Conservation (phyloP, 35 echinoderm and acorn worm species). For the Apostichopus japonicus region DNA sequence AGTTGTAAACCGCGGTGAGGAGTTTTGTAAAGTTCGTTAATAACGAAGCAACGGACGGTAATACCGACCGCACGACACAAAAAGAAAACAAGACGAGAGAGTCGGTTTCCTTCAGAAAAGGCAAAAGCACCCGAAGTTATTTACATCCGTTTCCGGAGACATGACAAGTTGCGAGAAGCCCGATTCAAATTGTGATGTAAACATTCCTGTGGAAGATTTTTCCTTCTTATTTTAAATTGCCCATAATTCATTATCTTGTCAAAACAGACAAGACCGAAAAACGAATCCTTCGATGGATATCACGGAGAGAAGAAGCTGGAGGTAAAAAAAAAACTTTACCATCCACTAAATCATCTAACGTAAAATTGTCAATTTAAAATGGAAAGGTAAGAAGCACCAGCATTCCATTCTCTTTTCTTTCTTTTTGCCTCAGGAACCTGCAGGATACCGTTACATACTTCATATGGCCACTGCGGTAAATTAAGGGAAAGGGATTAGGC, state of each 20-base stretch:
- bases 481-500: not conserved
- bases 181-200: constrained; percentile 26
- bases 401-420: not conserved
- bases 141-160: not conserved
- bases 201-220: not conserved
- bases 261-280: not conserved
- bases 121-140: not conserved
- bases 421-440: too few relatives aligned
- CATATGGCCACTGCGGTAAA: not conserved
- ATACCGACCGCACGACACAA: too few relatives aligned
- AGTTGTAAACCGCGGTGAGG: too few relatives aligned
- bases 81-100: too few relatives aligned
- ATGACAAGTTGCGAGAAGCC: not conserved
- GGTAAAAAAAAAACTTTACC: not conserved
- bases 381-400: not conserved
- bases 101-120: too few relatives aligned
- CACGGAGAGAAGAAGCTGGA: not conserved
- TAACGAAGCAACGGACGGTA: too few relatives aligned
- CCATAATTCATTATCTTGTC: constrained; percentile 35
- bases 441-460: not conserved
- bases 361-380: constrained; percentile 3
- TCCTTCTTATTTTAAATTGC: not conserved
- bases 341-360: not conserved
- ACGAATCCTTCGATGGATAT: too few relatives aligned
- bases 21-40: too few relatives aligned